Percentiles rank a stretch among this genome's conserved stretches.
These are phyloP conservation scores for Chrysopilus asiliformis DNA, from an alignment of 2,888 invertebrate genomes.

Conservation along the genomic window DNA sequence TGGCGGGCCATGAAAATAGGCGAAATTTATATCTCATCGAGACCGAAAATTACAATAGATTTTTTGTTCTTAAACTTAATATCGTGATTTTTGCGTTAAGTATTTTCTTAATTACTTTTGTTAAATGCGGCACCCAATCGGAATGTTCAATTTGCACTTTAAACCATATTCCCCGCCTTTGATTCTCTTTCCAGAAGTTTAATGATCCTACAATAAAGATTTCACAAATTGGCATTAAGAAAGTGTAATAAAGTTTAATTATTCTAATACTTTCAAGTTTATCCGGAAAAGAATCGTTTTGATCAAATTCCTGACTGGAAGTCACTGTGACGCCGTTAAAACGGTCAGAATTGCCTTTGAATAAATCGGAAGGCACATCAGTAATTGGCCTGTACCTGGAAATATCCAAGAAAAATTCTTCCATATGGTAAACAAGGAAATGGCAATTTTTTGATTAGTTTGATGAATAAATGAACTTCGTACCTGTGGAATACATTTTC, in stretches of 20 bases:
- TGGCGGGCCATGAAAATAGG: too few relatives aligned
- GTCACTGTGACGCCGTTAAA: conserved; percentile 63
- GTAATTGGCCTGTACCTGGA: conserved; percentile 17
- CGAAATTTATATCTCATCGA: too few relatives aligned
- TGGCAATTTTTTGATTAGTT: background rate
- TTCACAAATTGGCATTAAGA: conserved; percentile 17
- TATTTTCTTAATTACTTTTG: conserved; percentile 47
- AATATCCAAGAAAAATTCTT: background rate
- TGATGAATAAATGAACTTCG: background rate
- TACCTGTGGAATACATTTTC: conserved; percentile 4
- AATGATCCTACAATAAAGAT: conserved; percentile 51
- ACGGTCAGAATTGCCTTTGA: conserved; percentile 44
- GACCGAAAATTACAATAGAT: too few relatives aligned
- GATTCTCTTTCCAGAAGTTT: conserved; percentile 47
- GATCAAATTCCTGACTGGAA: conserved; percentile 44
- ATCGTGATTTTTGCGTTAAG: too few relatives aligned
- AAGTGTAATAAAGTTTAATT: conserved; percentile 1
- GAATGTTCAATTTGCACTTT: conserved; percentile 55
- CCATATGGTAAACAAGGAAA: too few relatives aligned
- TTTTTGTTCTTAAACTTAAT: too few relatives aligned
- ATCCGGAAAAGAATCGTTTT: conserved; percentile 35
- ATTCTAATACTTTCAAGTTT: conserved; percentile 43
- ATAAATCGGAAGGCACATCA: conserved; percentile 29
- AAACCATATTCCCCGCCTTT: conserved; percentile 68
- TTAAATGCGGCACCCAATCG: conserved; percentile 61